These are phyloP conservation scores for Oscheius sp. DNA, from an alignment of 2,888 invertebrate genomes.

Conservation along the genomic window DNA sequence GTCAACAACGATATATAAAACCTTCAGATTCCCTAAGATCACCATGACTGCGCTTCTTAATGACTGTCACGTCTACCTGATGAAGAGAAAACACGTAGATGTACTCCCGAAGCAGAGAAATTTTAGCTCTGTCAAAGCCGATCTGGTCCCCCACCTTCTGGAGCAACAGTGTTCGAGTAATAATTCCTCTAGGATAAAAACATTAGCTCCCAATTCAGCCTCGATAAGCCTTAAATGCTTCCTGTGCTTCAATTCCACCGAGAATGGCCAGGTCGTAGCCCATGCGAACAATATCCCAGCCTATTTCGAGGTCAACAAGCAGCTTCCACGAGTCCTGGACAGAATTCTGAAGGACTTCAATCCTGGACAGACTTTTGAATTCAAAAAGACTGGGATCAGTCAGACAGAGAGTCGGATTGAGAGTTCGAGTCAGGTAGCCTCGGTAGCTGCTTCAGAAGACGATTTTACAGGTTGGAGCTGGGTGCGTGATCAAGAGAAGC, in stretches of 20 bases:
- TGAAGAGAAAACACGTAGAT: constrained; percentile 45
- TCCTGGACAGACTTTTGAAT: constrained; percentile 42
- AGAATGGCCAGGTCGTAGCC: constrained; percentile 58
- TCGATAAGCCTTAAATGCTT: constrained; percentile 39
- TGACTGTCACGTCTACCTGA: constrained; percentile 69
- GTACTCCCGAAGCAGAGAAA: constrained; percentile 42
- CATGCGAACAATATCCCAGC: constrained; percentile 65
- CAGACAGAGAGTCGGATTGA: constrained; percentile 48
- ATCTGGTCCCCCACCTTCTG: constrained; percentile 64
- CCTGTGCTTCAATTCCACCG: constrained; percentile 56
- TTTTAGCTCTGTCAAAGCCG: constrained; percentile 68
- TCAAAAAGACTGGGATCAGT: constrained; percentile 44
- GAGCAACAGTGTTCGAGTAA: constrained; percentile 35
- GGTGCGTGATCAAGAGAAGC: constrained; percentile 35
- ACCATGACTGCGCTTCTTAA: constrained; percentile 56
- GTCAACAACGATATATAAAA: background rate
- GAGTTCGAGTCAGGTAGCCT: constrained; percentile 42
- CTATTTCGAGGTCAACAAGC: constrained; percentile 69
- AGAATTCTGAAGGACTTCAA: background rate
- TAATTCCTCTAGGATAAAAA: background rate
- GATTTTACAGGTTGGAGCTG: constrained; percentile 8
- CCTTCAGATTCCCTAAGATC: constrained; percentile 56
- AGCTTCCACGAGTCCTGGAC: background rate
- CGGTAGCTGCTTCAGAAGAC: no score
- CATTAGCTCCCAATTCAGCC: background rate